These are phyloP conservation scores for Procavia capensis DNA, from an alignment of 2,113 vertebrate species.

Conservation along the genomic window DNA sequence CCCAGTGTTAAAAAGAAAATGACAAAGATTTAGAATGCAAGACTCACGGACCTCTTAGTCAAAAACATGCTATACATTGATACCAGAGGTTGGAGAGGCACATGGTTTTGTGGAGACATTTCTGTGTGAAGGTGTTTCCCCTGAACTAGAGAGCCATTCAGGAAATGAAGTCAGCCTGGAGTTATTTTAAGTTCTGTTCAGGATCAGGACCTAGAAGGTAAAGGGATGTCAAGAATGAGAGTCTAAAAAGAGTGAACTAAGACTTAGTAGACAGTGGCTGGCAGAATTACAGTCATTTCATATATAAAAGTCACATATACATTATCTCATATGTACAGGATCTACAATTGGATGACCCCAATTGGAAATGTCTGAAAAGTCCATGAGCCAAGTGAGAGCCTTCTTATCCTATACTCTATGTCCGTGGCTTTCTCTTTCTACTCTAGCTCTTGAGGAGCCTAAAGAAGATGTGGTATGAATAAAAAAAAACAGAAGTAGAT, in stretches of 20 bases:
- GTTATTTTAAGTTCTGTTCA: background rate
- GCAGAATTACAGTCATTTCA: background rate
- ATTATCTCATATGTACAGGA: background rate
- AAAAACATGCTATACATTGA: background rate
- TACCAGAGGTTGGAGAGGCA: background rate
- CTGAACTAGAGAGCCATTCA: background rate
- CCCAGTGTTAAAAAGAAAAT: conserved; percentile 32
- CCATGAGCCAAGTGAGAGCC: background rate
- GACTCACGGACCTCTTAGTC: background rate
- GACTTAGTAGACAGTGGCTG: background rate
- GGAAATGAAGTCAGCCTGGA: background rate
- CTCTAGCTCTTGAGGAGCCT: background rate
- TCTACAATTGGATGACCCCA: background rate
- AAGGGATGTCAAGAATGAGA: background rate
- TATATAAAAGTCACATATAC: background rate
- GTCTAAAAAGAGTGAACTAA: background rate
- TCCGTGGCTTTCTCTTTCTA: background rate
- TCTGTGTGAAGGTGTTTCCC: background rate
- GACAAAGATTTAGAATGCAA: background rate
- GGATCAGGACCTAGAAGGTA: background rate
- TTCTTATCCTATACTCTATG: background rate
- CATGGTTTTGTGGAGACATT: background rate
- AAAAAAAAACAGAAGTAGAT: background rate
- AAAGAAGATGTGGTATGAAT: background rate
- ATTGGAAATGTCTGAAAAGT: background rate